These are phyloP conservation scores for Drosophila eugracilis DNA, from an alignment of 1,140 invertebrate genomes.

Conservation along the genomic window DNA sequence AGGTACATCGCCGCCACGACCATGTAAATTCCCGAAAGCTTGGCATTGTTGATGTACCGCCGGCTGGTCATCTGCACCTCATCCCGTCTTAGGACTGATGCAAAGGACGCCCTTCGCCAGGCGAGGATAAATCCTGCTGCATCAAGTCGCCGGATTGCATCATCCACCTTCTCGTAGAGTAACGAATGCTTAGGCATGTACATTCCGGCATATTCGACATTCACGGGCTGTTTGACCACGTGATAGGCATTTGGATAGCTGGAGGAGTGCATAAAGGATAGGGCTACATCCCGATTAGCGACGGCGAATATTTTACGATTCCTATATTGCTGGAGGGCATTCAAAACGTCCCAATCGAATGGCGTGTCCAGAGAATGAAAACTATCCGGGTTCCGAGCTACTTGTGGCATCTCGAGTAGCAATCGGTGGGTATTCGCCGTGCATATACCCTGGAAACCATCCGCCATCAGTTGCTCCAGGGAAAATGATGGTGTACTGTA, in stretches of 20 bases:
- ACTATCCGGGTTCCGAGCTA: constrained; percentile 11
- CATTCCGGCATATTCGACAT: constrained; percentile 60
- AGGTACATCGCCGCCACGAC: constrained; percentile 43
- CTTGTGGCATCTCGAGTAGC: constrained; percentile 51
- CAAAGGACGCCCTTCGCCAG: constrained; percentile 50
- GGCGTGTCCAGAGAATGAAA: constrained; percentile 21
- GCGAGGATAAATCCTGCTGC: constrained; percentile 45
- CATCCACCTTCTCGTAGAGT: constrained; percentile 40
- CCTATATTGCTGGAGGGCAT: constrained; percentile 21
- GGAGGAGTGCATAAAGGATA: constrained; percentile 22
- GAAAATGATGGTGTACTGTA: constrained; percentile 32
- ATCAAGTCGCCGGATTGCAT: constrained; percentile 37
- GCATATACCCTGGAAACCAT: constrained; percentile 47
- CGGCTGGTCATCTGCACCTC: neutral
- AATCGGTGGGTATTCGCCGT: constrained; percentile 42
- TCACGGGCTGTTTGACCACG: constrained; percentile 49
- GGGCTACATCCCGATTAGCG: constrained; percentile 38
- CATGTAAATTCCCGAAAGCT: constrained; percentile 46
- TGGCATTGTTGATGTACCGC: constrained; percentile 15
- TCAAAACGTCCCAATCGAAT: constrained; percentile 45
- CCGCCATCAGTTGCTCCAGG: constrained; percentile 47
- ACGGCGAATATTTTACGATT: constrained; percentile 49
- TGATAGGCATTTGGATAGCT: constrained; percentile 13
- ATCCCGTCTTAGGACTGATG: constrained; percentile 10
- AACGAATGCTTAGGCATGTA: constrained; percentile 74